Percentiles rank a stretch among this genome's conserved stretches.
These are phyloP conservation scores for Mionectes olivaceus DNA, from an alignment of 2,797 vertebrate genomes.

Conservation along the genomic window DNA sequence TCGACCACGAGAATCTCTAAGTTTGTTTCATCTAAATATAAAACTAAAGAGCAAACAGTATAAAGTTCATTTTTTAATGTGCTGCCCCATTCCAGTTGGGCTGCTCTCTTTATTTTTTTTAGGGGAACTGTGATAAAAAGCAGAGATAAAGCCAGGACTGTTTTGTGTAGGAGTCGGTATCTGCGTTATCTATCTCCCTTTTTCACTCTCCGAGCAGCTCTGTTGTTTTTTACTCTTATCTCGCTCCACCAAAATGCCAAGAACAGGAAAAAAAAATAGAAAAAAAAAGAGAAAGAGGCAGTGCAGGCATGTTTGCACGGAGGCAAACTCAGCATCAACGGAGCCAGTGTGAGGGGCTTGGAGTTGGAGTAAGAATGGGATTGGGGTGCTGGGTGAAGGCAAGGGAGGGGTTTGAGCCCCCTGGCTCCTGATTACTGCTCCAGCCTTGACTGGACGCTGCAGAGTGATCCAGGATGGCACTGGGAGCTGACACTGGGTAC, in stretches of 20 bases:
- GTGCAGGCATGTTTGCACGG: slow-evolving; percentile 50
- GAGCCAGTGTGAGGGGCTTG: slow-evolving; percentile 67
- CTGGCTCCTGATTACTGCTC: fast-evolving
- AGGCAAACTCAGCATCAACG: slow-evolving; percentile 40
- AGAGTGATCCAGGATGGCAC: neutral
- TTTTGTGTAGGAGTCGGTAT: slow-evolving; percentile 94
- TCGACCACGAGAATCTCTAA: neutral
- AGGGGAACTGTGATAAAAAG: slow-evolving; percentile 90
- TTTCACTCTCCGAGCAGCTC: slow-evolving; percentile 90
- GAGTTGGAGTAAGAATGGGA: neutral
- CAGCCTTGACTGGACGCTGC: neutral
- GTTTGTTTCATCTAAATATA: slow-evolving; percentile 74
- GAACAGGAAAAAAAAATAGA: slow-evolving; percentile 86
- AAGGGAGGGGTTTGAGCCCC: fast-evolving
- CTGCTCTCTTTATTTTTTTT: slow-evolving; percentile 70
- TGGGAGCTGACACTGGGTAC: neutral
- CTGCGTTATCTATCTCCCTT: slow-evolving; percentile 95
- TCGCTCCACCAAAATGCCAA: slow-evolving; percentile 96
- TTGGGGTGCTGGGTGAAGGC: neutral
- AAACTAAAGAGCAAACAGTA: slow-evolving; percentile 76
- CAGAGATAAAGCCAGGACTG: slow-evolving; percentile 88
- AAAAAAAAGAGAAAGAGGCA: slow-evolving; percentile 78
- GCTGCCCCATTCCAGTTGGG: slow-evolving; percentile 79
- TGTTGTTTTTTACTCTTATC: slow-evolving; percentile 96
- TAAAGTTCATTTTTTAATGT: slow-evolving; percentile 82